Conservation (phyloP, 2,888 invertebrate species). For the Erebia palarica region DNA sequence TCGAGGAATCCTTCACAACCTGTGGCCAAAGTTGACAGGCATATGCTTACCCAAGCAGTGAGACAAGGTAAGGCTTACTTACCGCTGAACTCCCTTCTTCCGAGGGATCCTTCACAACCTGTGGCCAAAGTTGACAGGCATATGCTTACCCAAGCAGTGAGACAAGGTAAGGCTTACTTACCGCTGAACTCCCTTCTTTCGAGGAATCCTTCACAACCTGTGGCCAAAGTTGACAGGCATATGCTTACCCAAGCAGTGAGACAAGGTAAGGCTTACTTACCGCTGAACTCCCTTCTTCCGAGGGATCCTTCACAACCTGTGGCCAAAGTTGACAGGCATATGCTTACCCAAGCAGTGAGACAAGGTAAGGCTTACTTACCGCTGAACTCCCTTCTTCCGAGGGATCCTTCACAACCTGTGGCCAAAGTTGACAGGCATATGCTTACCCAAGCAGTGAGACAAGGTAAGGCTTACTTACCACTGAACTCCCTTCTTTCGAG, state of each 20-base stretch:
- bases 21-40: slow-evolving; percentile 82
- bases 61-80: slow-evolving; percentile 86
- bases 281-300: slow-evolving; percentile 85
- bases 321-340: slow-evolving; percentile 83
- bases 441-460: slow-evolving; percentile 89
- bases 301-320: slow-evolving; percentile 77
- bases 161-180: slow-evolving; percentile 86
- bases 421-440: slow-evolving; percentile 85
- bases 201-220: slow-evolving; percentile 75
- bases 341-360: slow-evolving; percentile 89
- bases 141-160: slow-evolving; percentile 89
- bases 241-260: slow-evolving; percentile 89
- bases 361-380: slow-evolving; percentile 86
- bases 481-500: slow-evolving; percentile 84
- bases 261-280: slow-evolving; percentile 85
- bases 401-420: slow-evolving; percentile 77
- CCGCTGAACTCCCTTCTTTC: slow-evolving; percentile 86
- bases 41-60: slow-evolving; percentile 89
- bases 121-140: slow-evolving; percentile 83
- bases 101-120: slow-evolving; percentile 74
- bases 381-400: slow-evolving; percentile 84
- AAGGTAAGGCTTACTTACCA: slow-evolving; percentile 85
- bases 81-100: slow-evolving; percentile 86
- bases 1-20: slow-evolving; percentile 74
- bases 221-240: slow-evolving; percentile 83